These are phyloP conservation scores for Drosophila putrida DNA, from an alignment of 2,888 invertebrate genomes.

Conservation along the genomic window DNA sequence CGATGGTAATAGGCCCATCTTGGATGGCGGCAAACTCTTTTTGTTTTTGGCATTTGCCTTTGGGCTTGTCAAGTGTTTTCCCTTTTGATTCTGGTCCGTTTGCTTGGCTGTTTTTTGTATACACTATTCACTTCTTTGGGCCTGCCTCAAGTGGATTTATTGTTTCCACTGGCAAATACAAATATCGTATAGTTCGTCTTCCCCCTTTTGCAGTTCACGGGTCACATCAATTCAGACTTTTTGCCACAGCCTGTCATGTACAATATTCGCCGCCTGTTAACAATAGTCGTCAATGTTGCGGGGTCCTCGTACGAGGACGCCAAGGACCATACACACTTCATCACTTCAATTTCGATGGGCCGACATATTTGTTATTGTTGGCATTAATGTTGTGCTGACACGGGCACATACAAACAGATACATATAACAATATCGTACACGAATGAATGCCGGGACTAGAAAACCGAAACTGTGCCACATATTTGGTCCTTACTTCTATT, in stretches of 20 bases:
- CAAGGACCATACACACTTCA: slow-evolving; percentile 52
- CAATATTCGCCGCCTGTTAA: slow-evolving; percentile 70
- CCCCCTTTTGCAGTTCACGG: slow-evolving; percentile 19
- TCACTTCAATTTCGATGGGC: slow-evolving; percentile 75
- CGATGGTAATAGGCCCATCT: slow-evolving; percentile 11
- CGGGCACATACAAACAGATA: slow-evolving; percentile 7
- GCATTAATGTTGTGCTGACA: slow-evolving; percentile 74
- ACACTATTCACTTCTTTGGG: slow-evolving; percentile 29
- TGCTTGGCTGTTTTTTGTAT: slow-evolving; percentile 28
- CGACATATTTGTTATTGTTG: slow-evolving; percentile 66
- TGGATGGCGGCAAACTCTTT: slow-evolving; percentile 41
- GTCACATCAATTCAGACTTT: slow-evolving; percentile 56
- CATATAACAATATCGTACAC: slow-evolving; percentile 18
- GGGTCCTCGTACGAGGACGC: neutral
- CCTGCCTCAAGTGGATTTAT: slow-evolving; percentile 72
- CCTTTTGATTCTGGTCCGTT: slow-evolving; percentile 43
- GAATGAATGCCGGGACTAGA: slow-evolving; percentile 13
- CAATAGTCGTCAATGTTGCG: slow-evolving; percentile 67
- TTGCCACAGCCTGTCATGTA: slow-evolving; percentile 63
- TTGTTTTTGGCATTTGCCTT: slow-evolving; percentile 30
- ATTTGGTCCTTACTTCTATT: slow-evolving; percentile 15
- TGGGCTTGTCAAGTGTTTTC: slow-evolving; percentile 49
- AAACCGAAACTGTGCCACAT: slow-evolving; percentile 47
- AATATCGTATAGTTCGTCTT: slow-evolving; percentile 49
- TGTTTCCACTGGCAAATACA: slow-evolving; percentile 79